Evolutionary conservation across 2,888 invertebrate species (phyloP).

Genomic region (Pediacus dermestoides): DNA sequence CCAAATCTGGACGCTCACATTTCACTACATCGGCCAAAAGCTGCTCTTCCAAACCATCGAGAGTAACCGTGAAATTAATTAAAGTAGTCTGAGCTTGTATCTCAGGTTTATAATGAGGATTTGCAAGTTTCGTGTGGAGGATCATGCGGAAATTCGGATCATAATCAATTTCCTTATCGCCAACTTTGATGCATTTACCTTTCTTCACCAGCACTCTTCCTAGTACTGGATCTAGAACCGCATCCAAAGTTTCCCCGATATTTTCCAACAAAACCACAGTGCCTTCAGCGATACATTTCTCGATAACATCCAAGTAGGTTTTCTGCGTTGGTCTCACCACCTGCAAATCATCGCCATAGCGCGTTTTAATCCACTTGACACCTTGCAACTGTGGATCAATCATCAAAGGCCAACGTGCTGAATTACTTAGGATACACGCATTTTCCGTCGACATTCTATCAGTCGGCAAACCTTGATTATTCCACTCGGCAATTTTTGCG

Average conservation of each 20-base stretch:
- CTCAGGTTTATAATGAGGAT: conserved; percentile 95
- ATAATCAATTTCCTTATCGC: conserved; percentile 90
- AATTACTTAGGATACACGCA: conserved; percentile 85
- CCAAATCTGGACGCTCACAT: conserved; percentile 88
- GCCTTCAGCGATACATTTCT: conserved; percentile 63
- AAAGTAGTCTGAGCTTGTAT: conserved; percentile 95
- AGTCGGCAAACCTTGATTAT: conserved; percentile 88
- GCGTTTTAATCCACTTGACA: conserved; percentile 92
- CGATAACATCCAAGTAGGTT: conserved; percentile 81
- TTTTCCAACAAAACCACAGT: conserved; percentile 80
- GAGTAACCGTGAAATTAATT: conserved; percentile 93
- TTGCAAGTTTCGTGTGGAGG: conserved; percentile 89
- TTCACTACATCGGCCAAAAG: conserved; percentile 90
- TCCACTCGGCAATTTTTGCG: conserved; percentile 90
- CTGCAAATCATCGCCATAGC: conserved; percentile 68
- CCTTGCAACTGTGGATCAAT: conserved; percentile 89
- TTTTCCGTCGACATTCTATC: conserved; percentile 95
- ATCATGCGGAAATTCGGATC: conserved; percentile 78
- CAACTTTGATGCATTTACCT: conserved; percentile 78
- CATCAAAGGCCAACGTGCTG: conserved; percentile 90
- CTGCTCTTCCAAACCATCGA: conserved; percentile 89
- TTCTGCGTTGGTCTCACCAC: conserved; percentile 77
- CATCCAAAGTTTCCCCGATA: conserved; percentile 84
- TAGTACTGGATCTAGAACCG: conserved; percentile 84
- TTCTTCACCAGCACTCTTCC: conserved; percentile 86